Evolutionary conservation across 2,797 vertebrate species (phyloP).

Genomic region (Phrynocephalus vlangalii): DNA sequence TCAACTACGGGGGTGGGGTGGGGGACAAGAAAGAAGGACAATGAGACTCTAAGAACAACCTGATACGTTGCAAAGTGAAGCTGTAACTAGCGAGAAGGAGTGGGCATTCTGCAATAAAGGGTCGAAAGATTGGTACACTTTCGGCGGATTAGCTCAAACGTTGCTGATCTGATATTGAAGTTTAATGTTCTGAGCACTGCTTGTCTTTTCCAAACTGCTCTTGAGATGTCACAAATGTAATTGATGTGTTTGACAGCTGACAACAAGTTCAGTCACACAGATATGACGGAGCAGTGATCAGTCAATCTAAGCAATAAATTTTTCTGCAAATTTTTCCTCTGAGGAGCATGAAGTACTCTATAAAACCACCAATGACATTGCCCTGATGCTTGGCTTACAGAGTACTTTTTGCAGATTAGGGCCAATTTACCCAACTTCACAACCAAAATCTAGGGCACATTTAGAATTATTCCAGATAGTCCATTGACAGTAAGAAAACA

Average conservation of each 20-base stretch:
- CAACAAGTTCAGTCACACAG: not conserved
- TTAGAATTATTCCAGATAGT: not conserved
- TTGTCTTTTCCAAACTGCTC: not conserved
- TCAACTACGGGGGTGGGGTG: not conserved
- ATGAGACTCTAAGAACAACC: not conserved
- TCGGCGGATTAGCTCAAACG: not conserved
- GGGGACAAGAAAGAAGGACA: not conserved
- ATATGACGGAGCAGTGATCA: not conserved
- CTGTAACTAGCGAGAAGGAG: not conserved
- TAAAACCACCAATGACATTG: constrained; percentile 9
- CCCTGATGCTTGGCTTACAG: not conserved
- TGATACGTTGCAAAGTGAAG: not conserved
- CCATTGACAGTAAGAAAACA: not conserved
- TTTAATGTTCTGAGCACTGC: not conserved
- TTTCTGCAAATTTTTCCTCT: constrained; percentile 1
- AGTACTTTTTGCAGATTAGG: not conserved
- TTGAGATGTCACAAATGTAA: not conserved
- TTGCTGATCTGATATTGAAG: not conserved
- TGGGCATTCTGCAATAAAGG: not conserved
- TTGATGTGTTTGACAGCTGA: constrained; percentile 24
- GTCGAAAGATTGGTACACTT: not conserved
- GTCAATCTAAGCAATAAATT: constrained; percentile 7
- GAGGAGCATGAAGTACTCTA: not conserved
- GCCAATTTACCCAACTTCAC: not conserved
- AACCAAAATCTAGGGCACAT: not conserved